phyloP scores from a whole-genome alignment of 1,140 invertebrate genomes.

The Thaumetopoea pityocampa region DNA sequence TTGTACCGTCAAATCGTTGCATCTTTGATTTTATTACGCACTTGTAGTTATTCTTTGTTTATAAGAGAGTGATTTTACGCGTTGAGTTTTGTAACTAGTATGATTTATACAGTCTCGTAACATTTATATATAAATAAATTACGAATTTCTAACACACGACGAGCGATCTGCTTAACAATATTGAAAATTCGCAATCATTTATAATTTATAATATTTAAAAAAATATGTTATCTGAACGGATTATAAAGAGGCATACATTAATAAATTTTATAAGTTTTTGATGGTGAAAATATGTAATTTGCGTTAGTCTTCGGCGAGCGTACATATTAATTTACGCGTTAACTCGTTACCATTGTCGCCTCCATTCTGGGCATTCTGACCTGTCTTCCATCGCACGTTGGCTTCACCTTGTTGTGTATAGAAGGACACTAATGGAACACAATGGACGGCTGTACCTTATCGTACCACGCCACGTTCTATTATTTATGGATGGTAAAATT shows the following conservation, averaged over 20 bases:
- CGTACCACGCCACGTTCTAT: conserved; percentile 9
- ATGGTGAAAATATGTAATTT: conserved; percentile 16
- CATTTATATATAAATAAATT: no score
- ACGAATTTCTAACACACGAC: no score
- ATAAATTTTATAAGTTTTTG: conserved; percentile 14
- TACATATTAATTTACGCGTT: conserved; percentile 1
- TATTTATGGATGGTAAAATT: conserved; percentile 18
- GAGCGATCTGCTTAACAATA: not conserved
- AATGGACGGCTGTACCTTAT: conserved; percentile 12
- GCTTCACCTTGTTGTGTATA: conserved; percentile 24
- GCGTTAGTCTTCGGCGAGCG: conserved; percentile 11
- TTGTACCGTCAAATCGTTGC: no score
- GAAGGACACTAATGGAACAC: conserved; percentile 12
- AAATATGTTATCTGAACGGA: conserved; percentile 4
- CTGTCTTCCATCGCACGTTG: conserved; percentile 17
- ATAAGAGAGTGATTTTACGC: no score
- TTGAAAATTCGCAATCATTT: not conserved
- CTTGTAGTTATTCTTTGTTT: no score
- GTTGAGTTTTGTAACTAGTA: no score
- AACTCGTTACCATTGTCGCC: conserved; percentile 28
- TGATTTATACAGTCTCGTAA: no score
- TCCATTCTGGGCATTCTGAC: conserved; percentile 23
- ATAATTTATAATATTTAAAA: not conserved
- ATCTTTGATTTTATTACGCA: no score
- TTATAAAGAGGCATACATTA: conserved; percentile 18